A percentile compares a stretch with the other conserved stretches of the same genome.
Conservation (phyloP, 92 coral and sea anemone genomes). For the Epizoanthus rinbou region DNA sequence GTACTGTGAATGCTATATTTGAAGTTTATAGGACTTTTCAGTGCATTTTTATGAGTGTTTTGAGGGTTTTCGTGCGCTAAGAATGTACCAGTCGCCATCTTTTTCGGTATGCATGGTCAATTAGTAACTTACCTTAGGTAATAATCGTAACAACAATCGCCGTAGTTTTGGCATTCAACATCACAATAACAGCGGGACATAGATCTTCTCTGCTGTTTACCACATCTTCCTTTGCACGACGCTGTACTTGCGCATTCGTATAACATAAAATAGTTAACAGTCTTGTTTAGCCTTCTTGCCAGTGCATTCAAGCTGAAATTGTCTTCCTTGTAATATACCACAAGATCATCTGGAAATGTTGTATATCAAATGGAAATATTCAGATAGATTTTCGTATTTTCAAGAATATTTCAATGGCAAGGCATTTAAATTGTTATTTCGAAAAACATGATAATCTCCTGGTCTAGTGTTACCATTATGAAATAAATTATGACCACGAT, state of each 20-base stretch:
- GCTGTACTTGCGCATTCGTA: not conserved
- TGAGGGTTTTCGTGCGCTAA: too few species aligned
- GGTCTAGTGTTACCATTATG: too few species aligned
- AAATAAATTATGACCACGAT: too few species aligned
- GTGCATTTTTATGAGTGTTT: too few species aligned
- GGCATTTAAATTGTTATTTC: too few species aligned
- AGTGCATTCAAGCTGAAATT: not conserved
- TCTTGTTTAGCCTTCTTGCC: constrained; percentile 14
- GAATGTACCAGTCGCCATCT: too few species aligned
- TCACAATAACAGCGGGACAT: not conserved
- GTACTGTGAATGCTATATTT: too few species aligned
- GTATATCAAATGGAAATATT: too few species aligned
- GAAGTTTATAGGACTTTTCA: too few species aligned
- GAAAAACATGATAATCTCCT: too few species aligned
- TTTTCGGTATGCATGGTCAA: not conserved
- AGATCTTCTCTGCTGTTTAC: not conserved
- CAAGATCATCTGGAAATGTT: not conserved
- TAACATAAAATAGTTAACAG: not conserved
- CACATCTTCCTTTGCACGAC: constrained; percentile 1
- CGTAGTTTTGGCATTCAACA: not conserved
- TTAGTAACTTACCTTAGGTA: not conserved
- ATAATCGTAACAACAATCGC: not conserved
- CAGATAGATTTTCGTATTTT: too few species aligned
- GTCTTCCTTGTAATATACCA: not conserved
- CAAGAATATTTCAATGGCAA: too few species aligned